Conservation (phyloP, 2,888 invertebrate genomes). For the Xanthostigma xanthostigma region DNA sequence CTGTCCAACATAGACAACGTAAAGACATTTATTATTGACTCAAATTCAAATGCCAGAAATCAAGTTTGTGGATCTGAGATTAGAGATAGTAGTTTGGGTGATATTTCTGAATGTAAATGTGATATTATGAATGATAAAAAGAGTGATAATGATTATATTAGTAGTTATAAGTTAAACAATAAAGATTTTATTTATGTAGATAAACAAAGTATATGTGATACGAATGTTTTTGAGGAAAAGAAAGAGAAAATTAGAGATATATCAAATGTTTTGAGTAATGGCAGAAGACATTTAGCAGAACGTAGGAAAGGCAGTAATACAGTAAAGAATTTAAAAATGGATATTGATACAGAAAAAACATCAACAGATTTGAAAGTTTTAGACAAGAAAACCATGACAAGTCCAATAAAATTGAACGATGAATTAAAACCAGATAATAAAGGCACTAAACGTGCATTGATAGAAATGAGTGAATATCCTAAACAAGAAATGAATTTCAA, state of each 20-base stretch:
- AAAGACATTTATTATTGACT: neutral
- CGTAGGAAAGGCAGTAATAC: neutral
- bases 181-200: slow-evolving; percentile 24
- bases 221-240: slow-evolving; percentile 13
- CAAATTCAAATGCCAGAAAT: neutral
- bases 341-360: too few species aligned
- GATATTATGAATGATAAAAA: slow-evolving; percentile 23
- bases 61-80: slow-evolving; percentile 21
- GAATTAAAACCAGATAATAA: neutral
- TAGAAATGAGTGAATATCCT: neutral
- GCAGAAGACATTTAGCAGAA: slow-evolving; percentile 4
- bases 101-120: slow-evolving; percentile 19
- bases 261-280: slow-evolving; percentile 12
- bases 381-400: neutral
- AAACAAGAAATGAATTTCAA: slow-evolving; percentile 1
- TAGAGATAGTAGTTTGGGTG: slow-evolving; percentile 19
- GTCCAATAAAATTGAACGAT: neutral
- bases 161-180: slow-evolving; percentile 25
- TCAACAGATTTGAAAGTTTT: neutral
- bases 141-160: slow-evolving; percentile 27
- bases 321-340: too few species aligned
- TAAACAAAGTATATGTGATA: slow-evolving; percentile 25
- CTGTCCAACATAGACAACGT: neutral
- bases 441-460: neutral
- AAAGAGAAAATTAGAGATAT: slow-evolving; percentile 17